These are phyloP conservation scores for Hiodon tergisus DNA, from an alignment of 2,113 vertebrate genomes.

Conservation along the genomic window DNA sequence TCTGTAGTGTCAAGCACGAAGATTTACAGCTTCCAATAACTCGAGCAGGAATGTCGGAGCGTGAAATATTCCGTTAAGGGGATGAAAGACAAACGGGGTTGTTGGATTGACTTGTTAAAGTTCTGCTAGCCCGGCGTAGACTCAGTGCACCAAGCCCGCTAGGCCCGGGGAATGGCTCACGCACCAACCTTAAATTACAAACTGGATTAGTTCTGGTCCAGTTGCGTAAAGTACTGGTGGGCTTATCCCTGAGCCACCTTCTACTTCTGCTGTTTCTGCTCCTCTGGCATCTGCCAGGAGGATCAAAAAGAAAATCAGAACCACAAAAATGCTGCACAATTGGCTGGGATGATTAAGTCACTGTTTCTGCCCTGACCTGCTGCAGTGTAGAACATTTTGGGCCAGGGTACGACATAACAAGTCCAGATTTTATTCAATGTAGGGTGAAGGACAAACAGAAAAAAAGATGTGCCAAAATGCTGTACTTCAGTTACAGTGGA, in stretches of 20 bases:
- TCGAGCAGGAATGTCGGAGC: neutral
- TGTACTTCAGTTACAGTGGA: no score
- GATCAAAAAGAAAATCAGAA: slow-evolving; percentile 3
- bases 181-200: slow-evolving; percentile 16
- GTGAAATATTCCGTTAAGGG: slow-evolving; percentile 17
- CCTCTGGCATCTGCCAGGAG: neutral
- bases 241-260: slow-evolving; percentile 8
- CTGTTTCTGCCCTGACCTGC: no score
- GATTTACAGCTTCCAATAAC: neutral
- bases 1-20: neutral
- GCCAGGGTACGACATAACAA: no score
- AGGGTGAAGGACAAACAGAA: no score
- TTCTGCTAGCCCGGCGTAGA: neutral
- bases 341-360: neutral
- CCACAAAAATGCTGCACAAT: neutral
- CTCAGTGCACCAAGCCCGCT: neutral
- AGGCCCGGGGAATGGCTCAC: neutral
- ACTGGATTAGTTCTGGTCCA: slow-evolving; percentile 24
- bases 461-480: no score
- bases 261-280: neutral
- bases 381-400: no score
- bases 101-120: neutral
- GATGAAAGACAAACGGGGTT: neutral
- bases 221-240: neutral
- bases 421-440: no score